These are phyloP conservation scores for Megatriorchis doriae DNA, from an alignment of 2,113 vertebrate genomes.

Conservation along the genomic window DNA sequence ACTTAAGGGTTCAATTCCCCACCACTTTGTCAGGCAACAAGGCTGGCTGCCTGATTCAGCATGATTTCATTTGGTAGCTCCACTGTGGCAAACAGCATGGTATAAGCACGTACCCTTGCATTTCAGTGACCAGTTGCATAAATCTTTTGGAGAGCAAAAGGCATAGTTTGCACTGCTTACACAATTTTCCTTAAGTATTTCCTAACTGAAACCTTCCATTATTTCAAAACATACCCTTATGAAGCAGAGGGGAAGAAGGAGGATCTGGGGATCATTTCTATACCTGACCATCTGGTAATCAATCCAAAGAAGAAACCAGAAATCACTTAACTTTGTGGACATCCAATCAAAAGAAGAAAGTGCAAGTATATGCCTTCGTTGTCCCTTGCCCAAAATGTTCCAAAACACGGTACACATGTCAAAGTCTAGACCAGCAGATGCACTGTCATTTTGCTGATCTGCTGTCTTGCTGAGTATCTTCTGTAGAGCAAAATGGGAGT, in stretches of 20 bases:
- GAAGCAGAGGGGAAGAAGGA: neutral
- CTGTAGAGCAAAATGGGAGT: neutral
- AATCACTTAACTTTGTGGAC: neutral
- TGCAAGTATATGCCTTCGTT: neutral
- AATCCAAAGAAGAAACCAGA: neutral
- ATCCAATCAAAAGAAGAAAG: neutral
- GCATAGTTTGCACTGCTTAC: neutral
- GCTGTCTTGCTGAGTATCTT: neutral
- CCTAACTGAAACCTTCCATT: neutral
- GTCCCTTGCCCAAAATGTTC: neutral
- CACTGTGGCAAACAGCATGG: neutral
- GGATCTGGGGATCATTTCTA: neutral
- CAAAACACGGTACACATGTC: neutral
- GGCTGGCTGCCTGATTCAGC: neutral
- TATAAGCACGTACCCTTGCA: neutral
- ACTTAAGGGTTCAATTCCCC: neutral
- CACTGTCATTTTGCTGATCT: neutral
- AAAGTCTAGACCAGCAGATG: neutral
- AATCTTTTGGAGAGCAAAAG: neutral
- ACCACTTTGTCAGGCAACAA: neutral
- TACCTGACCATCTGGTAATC: neutral
- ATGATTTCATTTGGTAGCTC: neutral
- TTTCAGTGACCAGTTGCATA: neutral
- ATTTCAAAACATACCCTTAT: neutral
- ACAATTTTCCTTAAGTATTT: neutral